Base-by-base conservation (phyloP, 2,797 vertebrate genomes). In the Pseudopleuronectes americanus region DNA sequence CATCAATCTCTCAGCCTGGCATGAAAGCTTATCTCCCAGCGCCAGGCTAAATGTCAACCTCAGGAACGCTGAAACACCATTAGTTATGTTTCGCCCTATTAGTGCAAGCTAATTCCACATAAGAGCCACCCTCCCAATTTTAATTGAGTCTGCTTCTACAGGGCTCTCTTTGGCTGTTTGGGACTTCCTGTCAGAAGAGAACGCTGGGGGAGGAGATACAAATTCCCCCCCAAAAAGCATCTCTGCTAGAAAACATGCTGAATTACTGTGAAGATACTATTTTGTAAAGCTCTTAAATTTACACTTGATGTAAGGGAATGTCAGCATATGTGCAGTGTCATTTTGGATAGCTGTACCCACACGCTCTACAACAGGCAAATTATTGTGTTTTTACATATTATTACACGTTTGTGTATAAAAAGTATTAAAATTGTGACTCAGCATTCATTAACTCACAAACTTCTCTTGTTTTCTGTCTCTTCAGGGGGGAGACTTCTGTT, bases 401-500 rank as follows among this genome's bases (percentile, higher is more conserved):
- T n/a, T 21, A 8, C 14, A 43, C 13, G 1, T 43, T 16, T 43
- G 41, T 38, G 10, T 38, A 12, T 38, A 38, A 38, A 13, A 38
- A 38, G 12, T 38, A 38, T 38, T 13, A 4, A 4, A 38, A 38
- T 38, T 16, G 43, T 5, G 2, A 45, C 14, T 17, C 43, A 19
- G 5, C 17, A 45, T 17, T 41, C 17, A 19, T 17, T 17, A 45
- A 76, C 68, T 75, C 28, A 67, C 54, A 78, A 69, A 77, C 80
- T 33, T 73, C 13, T 68, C 16, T 84, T 84, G 68, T 55, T 61
- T 19, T 88, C 38, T 93, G 22, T 93, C 24, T 90, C 60, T 38
- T 36, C 89, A 90, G 97, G 96, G 91, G 95, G 95, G 92, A 93
- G 92, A 92, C 93, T 99, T 91, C 94, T 99, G 90, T 95, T 97